These are phyloP conservation scores for Natrix natrix DNA, from an alignment of 2,797 vertebrate species.

Conservation along the genomic window DNA sequence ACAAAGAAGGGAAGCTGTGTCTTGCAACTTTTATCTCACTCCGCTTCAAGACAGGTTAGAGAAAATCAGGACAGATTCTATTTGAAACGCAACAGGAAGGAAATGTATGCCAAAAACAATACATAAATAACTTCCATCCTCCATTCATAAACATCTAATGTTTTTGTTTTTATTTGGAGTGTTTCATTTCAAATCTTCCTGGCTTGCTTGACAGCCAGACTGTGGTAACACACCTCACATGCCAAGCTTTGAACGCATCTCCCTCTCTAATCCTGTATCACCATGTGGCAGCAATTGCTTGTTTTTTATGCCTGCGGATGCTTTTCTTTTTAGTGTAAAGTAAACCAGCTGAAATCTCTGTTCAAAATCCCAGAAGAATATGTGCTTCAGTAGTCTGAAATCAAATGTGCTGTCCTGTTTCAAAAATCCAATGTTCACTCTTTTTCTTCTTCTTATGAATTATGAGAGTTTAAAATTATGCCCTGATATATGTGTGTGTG, in stretches of 20 bases:
- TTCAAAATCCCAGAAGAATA: not conserved
- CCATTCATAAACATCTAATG: slow-evolving; percentile 27
- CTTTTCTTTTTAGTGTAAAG: slow-evolving; percentile 3
- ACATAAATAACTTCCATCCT: not conserved
- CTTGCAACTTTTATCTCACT: slow-evolving; percentile 60
- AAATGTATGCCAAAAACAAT: slow-evolving; percentile 42
- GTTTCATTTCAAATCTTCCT: slow-evolving; percentile 20
- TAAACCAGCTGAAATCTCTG: not conserved
- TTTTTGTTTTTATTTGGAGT: slow-evolving; percentile 6
- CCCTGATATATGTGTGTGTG: not conserved
- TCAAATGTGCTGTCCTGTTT: not conserved
- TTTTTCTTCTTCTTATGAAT: not conserved
- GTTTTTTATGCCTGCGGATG: rapidly evolving
- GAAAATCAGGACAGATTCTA: slow-evolving; percentile 49
- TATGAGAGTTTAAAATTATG: not conserved
- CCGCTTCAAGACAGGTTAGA: slow-evolving; percentile 59
- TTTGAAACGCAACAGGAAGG: slow-evolving; percentile 56
- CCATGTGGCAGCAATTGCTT: not conserved
- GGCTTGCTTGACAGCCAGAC: not conserved
- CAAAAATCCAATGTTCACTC: not conserved
- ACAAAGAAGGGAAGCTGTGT: slow-evolving; percentile 57
- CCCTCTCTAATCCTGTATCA: not conserved
- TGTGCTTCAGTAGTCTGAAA: not conserved
- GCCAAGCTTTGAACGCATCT: not conserved
- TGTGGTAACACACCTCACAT: not conserved